Percentiles rank a stretch among this genome's conserved stretches.
phyloP scores from a whole-genome alignment of 1,140 invertebrate species.

The Papilio polytes region DNA sequence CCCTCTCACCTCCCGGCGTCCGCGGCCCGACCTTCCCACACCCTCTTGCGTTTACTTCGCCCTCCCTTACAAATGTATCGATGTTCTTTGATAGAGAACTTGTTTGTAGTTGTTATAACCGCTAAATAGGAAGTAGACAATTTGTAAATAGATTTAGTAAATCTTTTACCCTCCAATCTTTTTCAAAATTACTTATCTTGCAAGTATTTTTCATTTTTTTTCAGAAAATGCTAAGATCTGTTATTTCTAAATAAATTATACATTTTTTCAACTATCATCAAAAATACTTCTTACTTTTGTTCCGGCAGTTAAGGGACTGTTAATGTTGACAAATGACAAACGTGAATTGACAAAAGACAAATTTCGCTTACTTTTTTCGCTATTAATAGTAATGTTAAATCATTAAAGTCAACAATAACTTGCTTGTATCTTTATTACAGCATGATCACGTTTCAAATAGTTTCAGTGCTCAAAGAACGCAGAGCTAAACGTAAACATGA shows the following conservation, averaged over 20 bases:
- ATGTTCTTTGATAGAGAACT: conserved; percentile 8
- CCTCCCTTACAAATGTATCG: conserved; percentile 6
- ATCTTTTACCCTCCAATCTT: neutral
- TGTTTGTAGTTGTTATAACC: conserved; percentile 22
- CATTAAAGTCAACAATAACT: conserved; percentile 9
- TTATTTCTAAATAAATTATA: no score
- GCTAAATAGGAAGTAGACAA: neutral
- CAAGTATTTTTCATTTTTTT: no score
- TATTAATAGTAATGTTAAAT: neutral
- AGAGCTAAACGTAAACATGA: neutral
- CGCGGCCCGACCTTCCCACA: conserved; percentile 7
- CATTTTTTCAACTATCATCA: no score
- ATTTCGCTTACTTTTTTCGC: neutral
- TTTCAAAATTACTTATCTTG: no score
- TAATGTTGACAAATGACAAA: no score
- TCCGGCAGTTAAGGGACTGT: no score
- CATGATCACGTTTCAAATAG: neutral
- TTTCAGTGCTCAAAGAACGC: neutral
- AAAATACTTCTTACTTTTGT: no score
- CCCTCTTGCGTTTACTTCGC: conserved; percentile 12
- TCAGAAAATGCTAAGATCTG: no score
- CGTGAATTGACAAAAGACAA: neutral
- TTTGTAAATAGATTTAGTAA: neutral
- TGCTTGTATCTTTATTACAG: neutral
- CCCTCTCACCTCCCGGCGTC: neutral